Evolutionary conservation across 2,888 invertebrate species (phyloP), one percentile per base, ranked within the genome.

Genomic region (Mycalesis mineus): DNA sequence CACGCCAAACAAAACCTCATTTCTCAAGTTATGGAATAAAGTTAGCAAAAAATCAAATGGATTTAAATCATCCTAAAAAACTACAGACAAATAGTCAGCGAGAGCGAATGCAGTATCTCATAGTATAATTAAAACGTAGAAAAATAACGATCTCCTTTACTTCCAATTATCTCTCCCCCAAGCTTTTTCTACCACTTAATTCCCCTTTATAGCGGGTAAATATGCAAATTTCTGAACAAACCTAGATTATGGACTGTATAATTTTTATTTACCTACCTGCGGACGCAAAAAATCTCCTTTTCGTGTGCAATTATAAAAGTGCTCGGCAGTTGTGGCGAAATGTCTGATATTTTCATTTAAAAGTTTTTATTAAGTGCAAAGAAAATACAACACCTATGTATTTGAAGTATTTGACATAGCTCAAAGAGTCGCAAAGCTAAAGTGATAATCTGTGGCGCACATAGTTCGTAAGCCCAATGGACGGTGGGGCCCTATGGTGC

Each of bases 161-260:
- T 61, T 59, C 44, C 58, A 63, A 59, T 64, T 61, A 58, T 55
- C 47, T 61, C 52, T 57, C 49, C 49, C 55, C 49, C 45, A 56
- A 49, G 53, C 52, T 53, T 57, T 31, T 61, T 63, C 58, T 57
- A 61, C 55, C 61, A 59, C 60, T 61, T 61, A 61, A 61, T 58
- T 62, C 40, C 60, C 60, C 58, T 58, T 52, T 60, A 55, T 56
- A 57, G 37, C 29, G 55, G 42, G 54, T 41, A 51, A 55, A 61
- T 59, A 66, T 62, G 64, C 62, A 63, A 58, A 64, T 57, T 47
- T 50, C 57, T 56, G 54, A 63, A 65, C 36, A 42, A 52, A 52
- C 42, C 42, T 41, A 41, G 58, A 42, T 56, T 49, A 39, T 33
- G 50, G 44, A 42, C 45, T 49, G 48, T 58, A 52, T 55, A 50